These are phyloP conservation scores for Barnardius zonarius DNA, from an alignment of 2,113 vertebrate genomes.

Conservation along the genomic window DNA sequence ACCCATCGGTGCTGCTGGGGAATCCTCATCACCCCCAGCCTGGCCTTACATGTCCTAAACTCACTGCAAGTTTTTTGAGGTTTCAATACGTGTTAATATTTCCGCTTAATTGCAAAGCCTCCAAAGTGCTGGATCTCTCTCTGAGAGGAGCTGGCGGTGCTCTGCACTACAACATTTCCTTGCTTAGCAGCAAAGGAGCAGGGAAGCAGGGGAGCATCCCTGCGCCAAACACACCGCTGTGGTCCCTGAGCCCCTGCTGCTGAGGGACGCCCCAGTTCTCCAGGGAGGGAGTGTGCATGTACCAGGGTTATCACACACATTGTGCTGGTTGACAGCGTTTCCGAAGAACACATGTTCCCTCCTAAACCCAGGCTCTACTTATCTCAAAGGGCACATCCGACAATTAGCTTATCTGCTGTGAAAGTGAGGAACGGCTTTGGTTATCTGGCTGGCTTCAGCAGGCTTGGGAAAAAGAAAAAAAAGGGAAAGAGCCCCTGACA, in stretches of 20 bases:
- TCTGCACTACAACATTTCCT: background rate
- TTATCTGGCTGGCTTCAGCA: slow-evolving; percentile 62
- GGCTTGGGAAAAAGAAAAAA: background rate
- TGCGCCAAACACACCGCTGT: rapidly evolving
- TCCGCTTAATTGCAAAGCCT: background rate
- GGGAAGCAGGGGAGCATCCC: background rate
- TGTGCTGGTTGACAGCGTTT: background rate
- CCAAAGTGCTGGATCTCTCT: background rate
- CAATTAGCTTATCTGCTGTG: slow-evolving; percentile 73
- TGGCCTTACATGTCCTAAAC: rapidly evolving
- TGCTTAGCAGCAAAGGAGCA: background rate
- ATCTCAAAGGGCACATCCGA: slow-evolving; percentile 70
- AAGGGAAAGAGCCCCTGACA: background rate
- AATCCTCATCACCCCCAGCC: background rate
- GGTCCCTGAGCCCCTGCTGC: rapidly evolving
- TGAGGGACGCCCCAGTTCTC: background rate
- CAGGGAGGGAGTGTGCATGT: background rate
- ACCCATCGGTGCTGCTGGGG: background rate
- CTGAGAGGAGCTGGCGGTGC: background rate
- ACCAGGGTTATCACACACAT: background rate
- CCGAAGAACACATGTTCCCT: slow-evolving; percentile 64
- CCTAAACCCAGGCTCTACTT: slow-evolving; percentile 59
- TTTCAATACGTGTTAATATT: background rate
- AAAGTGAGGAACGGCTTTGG: slow-evolving; percentile 56
- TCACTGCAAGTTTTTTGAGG: background rate